Evolutionary conservation across 2,888 invertebrate genomes (phyloP), one percentile per base, ranked within the genome.

Genomic region (Conus canariensis): DNA sequence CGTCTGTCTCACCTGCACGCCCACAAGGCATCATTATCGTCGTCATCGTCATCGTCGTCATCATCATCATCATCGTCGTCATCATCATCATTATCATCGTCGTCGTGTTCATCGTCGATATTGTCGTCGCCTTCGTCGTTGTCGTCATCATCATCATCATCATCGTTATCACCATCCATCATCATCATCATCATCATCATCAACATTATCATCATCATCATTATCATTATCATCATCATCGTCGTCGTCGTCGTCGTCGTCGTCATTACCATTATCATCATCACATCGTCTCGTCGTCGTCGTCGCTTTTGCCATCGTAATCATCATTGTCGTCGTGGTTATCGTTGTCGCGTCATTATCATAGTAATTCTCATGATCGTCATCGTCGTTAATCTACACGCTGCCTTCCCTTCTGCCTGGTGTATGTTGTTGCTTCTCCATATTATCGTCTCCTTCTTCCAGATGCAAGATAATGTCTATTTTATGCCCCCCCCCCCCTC

Each of bases 121-220:
- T 70, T n/a, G 12, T 70, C 70, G 12, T 70, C 70, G 2, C 30
- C 2, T 2, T 30, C 30, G 64, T 2, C 2, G 1, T 30, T 2
- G 12, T 70, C 70, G 4, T 70, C 70, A 22, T 70, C 70, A 22
- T 70, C 70, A 12, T 70, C 70, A 22, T 70, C 70, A 70, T 19
- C n/a, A 16, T 19, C 8, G 0, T 22, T 3, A 70, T 70, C 5
- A 12, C 12, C 70, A 70, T 70, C 12, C 70, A 12, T 70, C 22
- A 70, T 90, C 58, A 89, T 74, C 85, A 70, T 70, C 70, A 3
- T 70, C 70, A n/a, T 70, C 70, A n/a, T 70, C 70, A n/a, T 70
- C 70, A 70, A 4, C 70, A 4, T 16, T n/a, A 5, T 70, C n/a
- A 5, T 30, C 30, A 1, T 70, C 70, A 8, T 22, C n/a, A 2